Evolutionary conservation across 2,888 invertebrate genomes (phyloP).

Genomic region (Glyphotaelius pellucidus): DNA sequence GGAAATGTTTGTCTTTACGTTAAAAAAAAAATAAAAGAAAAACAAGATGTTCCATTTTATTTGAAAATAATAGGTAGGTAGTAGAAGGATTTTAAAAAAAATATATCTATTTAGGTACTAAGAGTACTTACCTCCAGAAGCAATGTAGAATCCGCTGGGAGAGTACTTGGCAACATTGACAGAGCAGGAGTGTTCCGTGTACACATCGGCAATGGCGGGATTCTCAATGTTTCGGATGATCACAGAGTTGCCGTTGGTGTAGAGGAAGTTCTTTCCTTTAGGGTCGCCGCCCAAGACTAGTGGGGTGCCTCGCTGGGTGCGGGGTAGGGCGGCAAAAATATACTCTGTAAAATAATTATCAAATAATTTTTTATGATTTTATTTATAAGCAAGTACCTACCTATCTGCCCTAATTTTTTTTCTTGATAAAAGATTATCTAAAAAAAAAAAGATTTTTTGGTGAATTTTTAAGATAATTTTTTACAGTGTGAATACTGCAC

Average conservation of each 20-base stretch:
- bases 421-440: too few relatives aligned
- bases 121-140: conserved; percentile 91
- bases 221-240: conserved; percentile 98
- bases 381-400: background rate
- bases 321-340: conserved; percentile 95
- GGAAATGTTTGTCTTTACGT: too few relatives aligned
- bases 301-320: conserved; percentile 95
- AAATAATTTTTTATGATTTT: background rate
- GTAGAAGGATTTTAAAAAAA: background rate
- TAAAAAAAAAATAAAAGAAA: too few relatives aligned
- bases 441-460: too few relatives aligned
- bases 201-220: conserved; percentile 95
- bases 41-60: background rate
- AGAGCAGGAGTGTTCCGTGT: conserved; percentile 97
- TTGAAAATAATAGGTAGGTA: background rate
- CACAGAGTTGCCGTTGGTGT: conserved; percentile 98
- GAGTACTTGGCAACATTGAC: conserved; percentile 99
- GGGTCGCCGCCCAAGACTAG: conserved; percentile 97
- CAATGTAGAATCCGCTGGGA: conserved; percentile 98
- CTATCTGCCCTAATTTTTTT: background rate
- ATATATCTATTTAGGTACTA: background rate
- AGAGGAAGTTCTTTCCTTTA: conserved; percentile 97
- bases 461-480: too few relatives aligned
- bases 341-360: conserved; percentile 80
- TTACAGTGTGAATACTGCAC: too few relatives aligned